A percentile compares a stretch with the other conserved stretches of the same genome.
Evolutionary conservation across 2,113 vertebrate genomes (phyloP).

Genomic region (Malurus cyaneus): DNA sequence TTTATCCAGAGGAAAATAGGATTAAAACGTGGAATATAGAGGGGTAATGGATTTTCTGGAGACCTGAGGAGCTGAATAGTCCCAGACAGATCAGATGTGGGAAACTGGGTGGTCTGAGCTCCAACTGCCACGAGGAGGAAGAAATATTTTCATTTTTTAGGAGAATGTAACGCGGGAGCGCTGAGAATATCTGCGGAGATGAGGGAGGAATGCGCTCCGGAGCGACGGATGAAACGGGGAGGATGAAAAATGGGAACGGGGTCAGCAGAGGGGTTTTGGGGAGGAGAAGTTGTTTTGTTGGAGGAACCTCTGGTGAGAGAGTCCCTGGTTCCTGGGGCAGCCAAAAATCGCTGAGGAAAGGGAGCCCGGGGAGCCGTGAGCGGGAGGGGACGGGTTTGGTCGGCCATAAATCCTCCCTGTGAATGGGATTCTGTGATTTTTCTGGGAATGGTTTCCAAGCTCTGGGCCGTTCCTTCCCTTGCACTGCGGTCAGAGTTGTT

Average conservation of each 20-base stretch:
- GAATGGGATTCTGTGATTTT: background rate
- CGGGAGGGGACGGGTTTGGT: background rate
- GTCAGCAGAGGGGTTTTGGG: background rate
- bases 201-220: background rate
- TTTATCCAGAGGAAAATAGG: background rate
- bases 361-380: background rate
- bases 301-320: background rate
- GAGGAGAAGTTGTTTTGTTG: background rate
- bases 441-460: background rate
- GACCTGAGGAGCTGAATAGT: background rate
- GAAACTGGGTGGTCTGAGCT: background rate
- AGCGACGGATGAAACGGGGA: background rate
- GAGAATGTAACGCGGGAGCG: fast-evolving
- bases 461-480: background rate
- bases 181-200: background rate
- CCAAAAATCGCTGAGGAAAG: background rate
- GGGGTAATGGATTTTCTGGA: background rate
- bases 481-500: background rate
- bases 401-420: background rate
- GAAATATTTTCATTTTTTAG: background rate
- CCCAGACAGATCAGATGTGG: background rate
- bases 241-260: background rate
- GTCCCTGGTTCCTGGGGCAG: background rate
- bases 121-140: background rate
- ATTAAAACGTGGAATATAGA: background rate